These are phyloP conservation scores for Siniperca scherzeri DNA, from an alignment of 2,797 vertebrate species.

Conservation along the genomic window DNA sequence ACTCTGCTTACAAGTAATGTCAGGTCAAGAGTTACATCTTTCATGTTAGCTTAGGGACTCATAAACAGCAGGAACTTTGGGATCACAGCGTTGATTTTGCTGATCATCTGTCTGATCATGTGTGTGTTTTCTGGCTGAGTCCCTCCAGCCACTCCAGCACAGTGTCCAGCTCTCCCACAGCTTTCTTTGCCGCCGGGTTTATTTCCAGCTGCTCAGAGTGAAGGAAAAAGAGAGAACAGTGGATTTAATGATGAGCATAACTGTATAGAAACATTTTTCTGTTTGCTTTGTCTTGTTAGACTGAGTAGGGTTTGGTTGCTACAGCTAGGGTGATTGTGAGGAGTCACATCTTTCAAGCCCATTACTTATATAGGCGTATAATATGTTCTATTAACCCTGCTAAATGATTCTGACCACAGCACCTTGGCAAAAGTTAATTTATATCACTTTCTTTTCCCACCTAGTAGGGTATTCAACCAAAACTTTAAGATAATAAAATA, in stretches of 20 bases:
- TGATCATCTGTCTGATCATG: neutral
- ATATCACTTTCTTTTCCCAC: neutral
- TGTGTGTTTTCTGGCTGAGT: slow-evolving; percentile 34
- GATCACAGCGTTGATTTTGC: neutral
- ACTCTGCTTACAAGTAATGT: slow-evolving; percentile 5
- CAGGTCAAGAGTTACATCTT: neutral
- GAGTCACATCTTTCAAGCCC: no score
- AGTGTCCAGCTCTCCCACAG: slow-evolving; percentile 84
- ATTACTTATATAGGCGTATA: no score
- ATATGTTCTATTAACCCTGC: neutral
- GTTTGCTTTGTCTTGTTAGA: neutral
- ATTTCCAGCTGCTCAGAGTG: slow-evolving; percentile 71
- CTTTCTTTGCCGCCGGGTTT: slow-evolving; percentile 76
- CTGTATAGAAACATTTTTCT: neutral
- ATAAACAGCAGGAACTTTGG: neutral
- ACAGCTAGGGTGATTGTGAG: neutral
- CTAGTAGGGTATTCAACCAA: neutral
- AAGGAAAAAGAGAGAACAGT: neutral
- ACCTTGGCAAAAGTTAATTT: neutral
- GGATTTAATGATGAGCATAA: neutral
- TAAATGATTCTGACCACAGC: neutral
- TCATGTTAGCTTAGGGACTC: neutral
- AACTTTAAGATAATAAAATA: neutral
- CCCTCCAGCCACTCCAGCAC: slow-evolving; percentile 83
- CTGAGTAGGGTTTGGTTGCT: neutral